phyloP scores from a whole-genome alignment of 1,140 invertebrate species.

The Brachionus sp. region DNA sequence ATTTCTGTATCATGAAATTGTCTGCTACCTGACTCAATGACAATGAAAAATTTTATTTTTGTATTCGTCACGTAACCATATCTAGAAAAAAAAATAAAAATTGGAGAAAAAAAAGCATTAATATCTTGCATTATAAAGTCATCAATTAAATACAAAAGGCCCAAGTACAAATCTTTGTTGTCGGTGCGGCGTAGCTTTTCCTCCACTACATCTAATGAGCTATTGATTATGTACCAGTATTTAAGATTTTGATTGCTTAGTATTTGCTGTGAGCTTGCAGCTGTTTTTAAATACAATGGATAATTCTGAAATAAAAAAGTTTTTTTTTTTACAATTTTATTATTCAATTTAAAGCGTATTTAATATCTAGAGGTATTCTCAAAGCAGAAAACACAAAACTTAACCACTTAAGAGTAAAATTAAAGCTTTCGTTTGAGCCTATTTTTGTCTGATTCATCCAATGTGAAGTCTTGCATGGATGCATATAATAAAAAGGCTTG shows the following conservation, averaged over 20 bases:
- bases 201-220: constrained; percentile 86
- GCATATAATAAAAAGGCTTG: constrained; percentile 54
- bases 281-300: constrained; percentile 35
- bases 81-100: constrained; percentile 60
- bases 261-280: background rate
- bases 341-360: constrained; percentile 31
- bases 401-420: constrained; percentile 43
- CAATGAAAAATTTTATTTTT: constrained; percentile 87
- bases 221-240: constrained; percentile 87
- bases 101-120: background rate
- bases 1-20: constrained; percentile 88
- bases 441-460: constrained; percentile 50
- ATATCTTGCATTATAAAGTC: constrained; percentile 86
- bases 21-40: constrained; percentile 83
- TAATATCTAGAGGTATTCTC: background rate
- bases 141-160: constrained; percentile 86
- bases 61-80: constrained; percentile 98
- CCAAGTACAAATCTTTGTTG: constrained; percentile 78
- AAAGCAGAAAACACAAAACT: constrained; percentile 30
- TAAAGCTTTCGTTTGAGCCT: background rate
- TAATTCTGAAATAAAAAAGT: constrained; percentile 16
- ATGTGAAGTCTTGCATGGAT: constrained; percentile 56
- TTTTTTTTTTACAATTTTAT: background rate
- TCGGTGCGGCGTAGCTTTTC: constrained; percentile 73
- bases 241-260: constrained; percentile 64